phyloP scores from a whole-genome alignment of 2,797 vertebrate species.

The Cyprinodon diabolis region DNA sequence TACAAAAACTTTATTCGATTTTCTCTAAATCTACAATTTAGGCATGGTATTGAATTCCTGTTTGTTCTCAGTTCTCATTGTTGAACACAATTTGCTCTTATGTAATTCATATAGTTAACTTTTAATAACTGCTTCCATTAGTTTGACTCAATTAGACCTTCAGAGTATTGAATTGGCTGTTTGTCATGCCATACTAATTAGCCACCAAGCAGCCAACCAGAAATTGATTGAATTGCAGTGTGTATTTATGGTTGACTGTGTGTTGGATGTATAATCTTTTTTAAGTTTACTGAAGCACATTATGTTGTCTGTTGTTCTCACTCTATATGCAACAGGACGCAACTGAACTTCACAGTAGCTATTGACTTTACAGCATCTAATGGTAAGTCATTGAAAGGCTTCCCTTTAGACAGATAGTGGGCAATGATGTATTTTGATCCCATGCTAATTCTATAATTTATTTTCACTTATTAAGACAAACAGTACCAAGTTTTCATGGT shows the following conservation, averaged over 20 bases:
- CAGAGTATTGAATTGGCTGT: conserved; percentile 25
- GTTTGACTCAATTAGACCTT: conserved; percentile 52
- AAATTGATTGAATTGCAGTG: conserved; percentile 16
- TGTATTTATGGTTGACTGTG: conserved; percentile 6
- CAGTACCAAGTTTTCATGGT: neutral
- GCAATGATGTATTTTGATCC: too few relatives aligned
- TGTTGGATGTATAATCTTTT: conserved; percentile 4
- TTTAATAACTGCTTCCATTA: conserved; percentile 58
- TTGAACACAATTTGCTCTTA: conserved; percentile 39
- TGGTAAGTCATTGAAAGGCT: conserved; percentile 77
- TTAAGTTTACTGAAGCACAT: conserved; percentile 6
- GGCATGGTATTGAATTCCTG: conserved; percentile 23
- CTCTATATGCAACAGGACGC: conserved; percentile 83
- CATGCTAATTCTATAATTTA: neutral
- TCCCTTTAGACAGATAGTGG: neutral
- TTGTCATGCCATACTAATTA: conserved; percentile 38
- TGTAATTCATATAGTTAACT: conserved; percentile 50
- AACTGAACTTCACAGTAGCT: conserved; percentile 97
- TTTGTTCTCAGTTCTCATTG: conserved; percentile 13
- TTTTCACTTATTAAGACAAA: neutral
- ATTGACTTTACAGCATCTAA: conserved; percentile 99
- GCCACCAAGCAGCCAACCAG: conserved; percentile 18
- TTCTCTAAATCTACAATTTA: conserved; percentile 19
- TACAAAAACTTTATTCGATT: conserved; percentile 18
- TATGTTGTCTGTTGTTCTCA: conserved; percentile 10